These are phyloP conservation scores for Hirtodrosophila trivittata DNA, from an alignment of 2,888 invertebrate species.

Conservation along the genomic window DNA sequence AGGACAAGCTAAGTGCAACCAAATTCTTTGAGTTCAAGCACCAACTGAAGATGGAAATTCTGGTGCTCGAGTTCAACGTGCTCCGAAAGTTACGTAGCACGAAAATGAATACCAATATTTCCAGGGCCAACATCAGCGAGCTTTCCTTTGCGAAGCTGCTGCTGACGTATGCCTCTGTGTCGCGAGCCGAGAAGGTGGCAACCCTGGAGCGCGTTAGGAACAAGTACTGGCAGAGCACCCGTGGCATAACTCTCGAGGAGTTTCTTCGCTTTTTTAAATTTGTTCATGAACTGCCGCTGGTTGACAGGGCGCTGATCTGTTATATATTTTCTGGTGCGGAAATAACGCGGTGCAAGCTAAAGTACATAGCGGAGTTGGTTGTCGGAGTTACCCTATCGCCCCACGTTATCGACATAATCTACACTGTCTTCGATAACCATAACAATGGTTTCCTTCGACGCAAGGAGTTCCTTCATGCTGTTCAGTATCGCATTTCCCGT, in stretches of 20 bases:
- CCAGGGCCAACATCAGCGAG: conserved; percentile 50
- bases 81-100: conserved; percentile 6
- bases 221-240: not conserved
- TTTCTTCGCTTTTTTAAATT: conserved; percentile 42
- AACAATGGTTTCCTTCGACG: conserved; percentile 30
- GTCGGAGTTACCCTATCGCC: conserved; percentile 18
- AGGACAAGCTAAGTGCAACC: conserved; percentile 13
- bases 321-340: conserved; percentile 38
- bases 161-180: conserved; percentile 22
- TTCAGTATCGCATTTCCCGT: conserved; percentile 10
- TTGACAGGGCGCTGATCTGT: conserved; percentile 42
- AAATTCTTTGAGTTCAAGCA: conserved; percentile 39
- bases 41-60: conserved; percentile 26
- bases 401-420: conserved; percentile 45
- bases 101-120: too few relatives aligned
- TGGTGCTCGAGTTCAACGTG: conserved; percentile 39
- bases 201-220: conserved; percentile 10
- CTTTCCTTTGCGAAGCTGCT: conserved; percentile 44
- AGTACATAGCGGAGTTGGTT: conserved; percentile 29
- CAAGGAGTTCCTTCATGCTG: conserved; percentile 26
- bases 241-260: conserved; percentile 34
- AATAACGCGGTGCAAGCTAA: conserved; percentile 26
- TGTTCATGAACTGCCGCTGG: conserved; percentile 16
- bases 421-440: conserved; percentile 45
- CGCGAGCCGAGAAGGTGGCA: not conserved